Base-by-base conservation (phyloP, 2,113 vertebrate species). In the Dasyornis broadbenti region DNA sequence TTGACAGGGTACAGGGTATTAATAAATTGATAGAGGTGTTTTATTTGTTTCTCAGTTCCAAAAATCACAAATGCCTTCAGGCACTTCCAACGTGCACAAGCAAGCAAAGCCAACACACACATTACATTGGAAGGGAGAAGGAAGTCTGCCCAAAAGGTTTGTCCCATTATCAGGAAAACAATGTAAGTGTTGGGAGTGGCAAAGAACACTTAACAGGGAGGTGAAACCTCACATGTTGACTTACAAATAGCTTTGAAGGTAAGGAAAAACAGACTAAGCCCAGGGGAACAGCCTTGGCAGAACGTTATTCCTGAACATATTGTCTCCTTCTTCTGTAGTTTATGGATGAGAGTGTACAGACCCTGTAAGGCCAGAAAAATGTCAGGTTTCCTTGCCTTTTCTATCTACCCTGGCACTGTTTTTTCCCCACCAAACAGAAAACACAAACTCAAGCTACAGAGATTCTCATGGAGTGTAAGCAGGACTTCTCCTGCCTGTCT, bases 391-490 rank as follows among this genome's bases (percentile, higher is more conserved):
- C 26, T 35, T 57, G 33, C 42, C 28, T 73, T 88, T 73, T 35
- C 42, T 63, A 61, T 35, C 42, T 63, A 61, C 50, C 6, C 33
- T 81, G 59, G 3, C 56, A 52, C 16, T 47, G 37, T 18, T 70
- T 57, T 60, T 64, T 21, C 45, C 44, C 26, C 47, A 81, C 14
- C 35, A 79, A 87, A 61, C 23, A 90, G 9, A 66, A 82, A 86
- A 73, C 12, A 33, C 4, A 47, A 28, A 50, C 13, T 75, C 42
- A 78, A 75, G 24, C 33, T 52, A 40, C 33, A 64, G 27, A 85
- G 30, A 19, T 54, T 56, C 23, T 22, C 24, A 31, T 0, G 0
- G 13, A 8, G 11, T 2, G 2, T 35, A 50, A 66, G 33, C 3
- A 24, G 44, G 49, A 30, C 26, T 70, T 75, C 47, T 59, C 26